A percentile compares a stretch with the other conserved stretches of the same genome.
Conservation (phyloP, 2,113 vertebrate genomes). For the Stigmatopora argus region DNA sequence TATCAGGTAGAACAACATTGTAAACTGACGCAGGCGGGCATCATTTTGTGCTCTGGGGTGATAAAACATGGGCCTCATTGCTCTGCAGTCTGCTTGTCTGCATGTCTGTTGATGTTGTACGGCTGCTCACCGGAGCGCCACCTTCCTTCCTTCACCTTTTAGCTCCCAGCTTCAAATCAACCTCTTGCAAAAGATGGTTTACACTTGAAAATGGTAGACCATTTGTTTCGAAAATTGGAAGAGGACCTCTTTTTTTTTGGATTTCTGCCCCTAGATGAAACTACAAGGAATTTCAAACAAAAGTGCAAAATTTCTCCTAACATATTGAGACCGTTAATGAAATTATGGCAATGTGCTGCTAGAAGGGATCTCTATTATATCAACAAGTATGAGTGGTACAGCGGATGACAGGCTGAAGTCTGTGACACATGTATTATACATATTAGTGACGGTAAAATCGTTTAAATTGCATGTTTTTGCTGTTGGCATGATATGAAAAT, state of each 20-base stretch:
- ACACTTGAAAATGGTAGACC: no score
- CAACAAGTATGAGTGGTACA: no score
- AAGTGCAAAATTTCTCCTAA: not conserved
- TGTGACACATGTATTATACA: no score
- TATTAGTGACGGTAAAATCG: no score
- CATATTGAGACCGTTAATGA: no score
- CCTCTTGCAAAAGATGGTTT: no score
- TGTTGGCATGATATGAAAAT: no score
- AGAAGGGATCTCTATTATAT: no score
- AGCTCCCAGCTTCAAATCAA: not conserved
- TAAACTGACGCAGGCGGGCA: constrained; percentile 37
- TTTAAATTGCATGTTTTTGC: no score
- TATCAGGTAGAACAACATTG: constrained; percentile 44
- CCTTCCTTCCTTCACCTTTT: constrained; percentile 5
- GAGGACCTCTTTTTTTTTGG: no score
- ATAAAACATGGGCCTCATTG: constrained; percentile 29
- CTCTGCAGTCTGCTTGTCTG: constrained; percentile 30
- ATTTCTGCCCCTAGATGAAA: not conserved
- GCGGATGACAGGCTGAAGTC: no score
- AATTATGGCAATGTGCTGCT: no score
- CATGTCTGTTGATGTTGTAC: constrained; percentile 14
- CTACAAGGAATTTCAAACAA: not conserved
- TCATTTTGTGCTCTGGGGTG: constrained; percentile 50
- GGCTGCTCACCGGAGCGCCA: constrained; percentile 15
- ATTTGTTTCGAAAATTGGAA: not conserved